These are phyloP conservation scores for Odontamblyopus lacepedii DNA, from an alignment of 2,797 vertebrate species.

Conservation along the genomic window DNA sequence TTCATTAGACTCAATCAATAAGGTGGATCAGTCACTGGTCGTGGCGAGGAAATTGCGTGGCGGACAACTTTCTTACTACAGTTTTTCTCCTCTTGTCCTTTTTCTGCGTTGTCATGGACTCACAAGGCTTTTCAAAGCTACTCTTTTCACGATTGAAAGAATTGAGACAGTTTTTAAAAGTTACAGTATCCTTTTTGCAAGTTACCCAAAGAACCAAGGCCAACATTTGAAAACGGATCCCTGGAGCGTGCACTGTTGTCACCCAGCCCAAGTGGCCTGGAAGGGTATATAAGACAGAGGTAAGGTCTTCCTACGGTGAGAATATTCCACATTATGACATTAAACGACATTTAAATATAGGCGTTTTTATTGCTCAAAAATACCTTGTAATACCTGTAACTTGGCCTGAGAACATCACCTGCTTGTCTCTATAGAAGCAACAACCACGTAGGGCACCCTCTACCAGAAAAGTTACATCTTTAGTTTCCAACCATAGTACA, in stretches of 20 bases:
- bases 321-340: no score
- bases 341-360: no score
- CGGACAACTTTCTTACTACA: slow-evolving; percentile 35
- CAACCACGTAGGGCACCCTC: no score
- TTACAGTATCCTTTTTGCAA: background rate
- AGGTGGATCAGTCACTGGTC: slow-evolving; percentile 60
- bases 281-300: background rate
- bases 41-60: slow-evolving; percentile 56
- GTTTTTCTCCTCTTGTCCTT: slow-evolving; percentile 30
- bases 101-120: slow-evolving; percentile 35
- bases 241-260: background rate
- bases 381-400: no score
- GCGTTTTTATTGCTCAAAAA: no score
- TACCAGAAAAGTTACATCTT: no score
- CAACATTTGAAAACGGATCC: background rate
- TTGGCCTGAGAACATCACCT: no score
- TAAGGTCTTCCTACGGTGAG: no score
- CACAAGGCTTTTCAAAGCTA: slow-evolving; percentile 1
- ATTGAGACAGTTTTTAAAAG: background rate
- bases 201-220: no score
- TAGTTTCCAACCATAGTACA: no score
- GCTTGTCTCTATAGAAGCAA: no score
- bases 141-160: slow-evolving; percentile 16
- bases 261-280: background rate
- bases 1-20: slow-evolving; percentile 80